Conservation (phyloP, 2,797 vertebrate species). For the Antrozous pallidus region DNA sequence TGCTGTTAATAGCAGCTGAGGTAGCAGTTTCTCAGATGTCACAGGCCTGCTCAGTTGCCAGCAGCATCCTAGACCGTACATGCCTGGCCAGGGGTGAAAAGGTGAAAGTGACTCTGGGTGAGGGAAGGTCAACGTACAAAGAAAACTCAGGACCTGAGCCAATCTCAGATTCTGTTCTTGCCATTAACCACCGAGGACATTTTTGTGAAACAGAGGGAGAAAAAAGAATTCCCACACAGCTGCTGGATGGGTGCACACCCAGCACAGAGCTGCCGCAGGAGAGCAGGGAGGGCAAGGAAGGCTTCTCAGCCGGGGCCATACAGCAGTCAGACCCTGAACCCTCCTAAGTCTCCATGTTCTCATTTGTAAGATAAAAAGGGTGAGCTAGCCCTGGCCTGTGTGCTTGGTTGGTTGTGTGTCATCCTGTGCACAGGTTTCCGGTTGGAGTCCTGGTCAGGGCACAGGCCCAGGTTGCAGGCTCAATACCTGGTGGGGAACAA, state of each 20-base stretch:
- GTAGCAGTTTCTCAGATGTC: not conserved
- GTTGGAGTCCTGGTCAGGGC: not conserved
- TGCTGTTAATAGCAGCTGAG: not conserved
- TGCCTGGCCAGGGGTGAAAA: not conserved
- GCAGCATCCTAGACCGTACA: not conserved
- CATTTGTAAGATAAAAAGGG: not conserved
- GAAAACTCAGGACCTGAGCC: not conserved
- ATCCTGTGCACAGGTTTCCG: not conserved
- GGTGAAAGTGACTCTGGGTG: not conserved
- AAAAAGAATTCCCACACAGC: not conserved
- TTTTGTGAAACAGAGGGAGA: not conserved
- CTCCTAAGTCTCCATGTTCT: not conserved
- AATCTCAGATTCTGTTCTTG: not conserved
- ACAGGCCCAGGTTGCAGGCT: not conserved
- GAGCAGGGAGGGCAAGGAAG: not conserved
- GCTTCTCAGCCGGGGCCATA: accelerated
- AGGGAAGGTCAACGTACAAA: not conserved
- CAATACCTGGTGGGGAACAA: no score
- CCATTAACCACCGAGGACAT: not conserved
- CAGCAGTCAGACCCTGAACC: not conserved
- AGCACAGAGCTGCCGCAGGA: not conserved
- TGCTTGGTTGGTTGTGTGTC: not conserved
- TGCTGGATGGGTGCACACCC: not conserved
- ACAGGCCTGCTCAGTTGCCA: not conserved
- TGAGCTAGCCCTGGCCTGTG: not conserved